Base-by-base conservation (phyloP, 2,888 invertebrate species). In the Philopedon plagiatum region DNA sequence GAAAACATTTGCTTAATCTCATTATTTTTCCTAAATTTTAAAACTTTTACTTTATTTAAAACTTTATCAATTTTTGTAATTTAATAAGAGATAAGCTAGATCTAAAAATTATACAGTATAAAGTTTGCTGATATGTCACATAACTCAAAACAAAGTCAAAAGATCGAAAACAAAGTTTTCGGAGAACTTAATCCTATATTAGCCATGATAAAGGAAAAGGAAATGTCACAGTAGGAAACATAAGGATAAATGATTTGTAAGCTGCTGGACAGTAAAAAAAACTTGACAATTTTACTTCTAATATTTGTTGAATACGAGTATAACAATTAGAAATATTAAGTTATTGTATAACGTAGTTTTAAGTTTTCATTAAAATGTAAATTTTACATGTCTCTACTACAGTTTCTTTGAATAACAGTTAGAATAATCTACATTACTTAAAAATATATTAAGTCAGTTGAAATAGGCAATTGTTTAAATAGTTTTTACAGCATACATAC, bases 41-140 rank as follows among this genome's bases (percentile, higher is more conserved):
- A 34, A 34, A 34, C 34, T 34, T 34, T 34, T n/a, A n/a, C 11
- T 34, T n/a, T 13, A 39, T 13, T 39, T 39, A 39, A 39, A 39
- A 39, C 39, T 39, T 39, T 2, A 11, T 11, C 1, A n/a, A 4
- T 13, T 39, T 13, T 39, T 13, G 34, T 9, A 34, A 34, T 34
- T 34, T 34, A 34, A 11, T 34, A 13, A 46, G 19, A 4, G 19
- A 9, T 15, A 18, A 7, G 5, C 4, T 4, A 11, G 4, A 21
- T 9, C 19, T 11, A 46, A 46, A 46, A 21, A 46, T 21, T 5
- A 8, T 44, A 44, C 5, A 46, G 7, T n/a, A n/a, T 19, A 39
- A 39, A 46, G 46, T 46, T 46, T 46, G 9, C 46, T 46, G 46
- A 46, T 46, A 51, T 51, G 29, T 51, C 51, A 26, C 51, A 51